Conservation (phyloP, 30 jellyfish, hydroid and myxozoan genomes). For the Aurelia coerulea region DNA sequence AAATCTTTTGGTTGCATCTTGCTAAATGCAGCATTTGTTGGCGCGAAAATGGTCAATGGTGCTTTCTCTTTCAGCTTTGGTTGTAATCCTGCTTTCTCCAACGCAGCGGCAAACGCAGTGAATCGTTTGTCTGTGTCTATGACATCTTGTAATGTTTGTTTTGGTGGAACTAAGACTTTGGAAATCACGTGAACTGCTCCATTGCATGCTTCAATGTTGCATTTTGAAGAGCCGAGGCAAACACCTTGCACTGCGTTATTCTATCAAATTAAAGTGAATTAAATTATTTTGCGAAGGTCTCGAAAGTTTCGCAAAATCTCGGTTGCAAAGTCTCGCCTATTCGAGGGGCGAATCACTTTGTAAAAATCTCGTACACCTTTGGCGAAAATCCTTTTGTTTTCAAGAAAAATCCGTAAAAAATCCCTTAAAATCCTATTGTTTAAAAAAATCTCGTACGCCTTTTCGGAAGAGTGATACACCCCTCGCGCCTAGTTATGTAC, state of each 20-base stretch:
- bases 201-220: constrained; percentile 68
- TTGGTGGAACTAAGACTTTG: constrained; percentile 48
- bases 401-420: too few species aligned
- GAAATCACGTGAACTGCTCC: constrained; percentile 71
- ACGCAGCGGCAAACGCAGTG: constrained; percentile 61
- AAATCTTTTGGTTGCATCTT: constrained; percentile 37
- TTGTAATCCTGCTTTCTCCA: constrained; percentile 35
- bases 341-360: too few species aligned
- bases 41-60: constrained; percentile 66
- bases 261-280: background rate
- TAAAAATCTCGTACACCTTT: too few species aligned
- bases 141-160: constrained; percentile 24
- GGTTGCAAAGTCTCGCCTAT: too few species aligned
- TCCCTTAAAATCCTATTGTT: too few species aligned
- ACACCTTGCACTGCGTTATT: constrained; percentile 68
- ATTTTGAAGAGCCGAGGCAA: constrained; percentile 38
- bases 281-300: too few species aligned
- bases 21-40: constrained; percentile 70
- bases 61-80: constrained; percentile 22
- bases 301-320: too few species aligned
- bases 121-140: constrained; percentile 62
- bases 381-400: too few species aligned
- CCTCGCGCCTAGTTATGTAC: too few species aligned
- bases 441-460: too few species aligned
- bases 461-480: too few species aligned